Evolutionary conservation across 1,140 invertebrate species (phyloP).

Genomic region (Trypoxylus dichotomus): DNA sequence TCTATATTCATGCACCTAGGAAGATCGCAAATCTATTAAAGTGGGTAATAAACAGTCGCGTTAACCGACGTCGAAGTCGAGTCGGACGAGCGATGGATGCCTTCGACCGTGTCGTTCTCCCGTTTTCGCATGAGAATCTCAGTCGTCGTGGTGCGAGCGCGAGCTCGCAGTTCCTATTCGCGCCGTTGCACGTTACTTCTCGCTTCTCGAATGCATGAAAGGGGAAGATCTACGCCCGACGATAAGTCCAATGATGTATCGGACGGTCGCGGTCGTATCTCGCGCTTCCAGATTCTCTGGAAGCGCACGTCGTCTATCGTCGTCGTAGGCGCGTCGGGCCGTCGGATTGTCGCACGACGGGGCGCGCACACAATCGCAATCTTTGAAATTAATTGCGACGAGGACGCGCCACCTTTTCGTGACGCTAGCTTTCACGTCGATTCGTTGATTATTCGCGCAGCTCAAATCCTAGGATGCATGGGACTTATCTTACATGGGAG

Average conservation of each 20-base stretch:
- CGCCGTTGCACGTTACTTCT: neutral
- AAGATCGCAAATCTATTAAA: neutral
- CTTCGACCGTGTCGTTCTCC: neutral
- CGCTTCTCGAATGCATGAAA: neutral
- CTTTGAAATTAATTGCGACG: slow-evolving; percentile 26
- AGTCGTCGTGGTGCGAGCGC: neutral
- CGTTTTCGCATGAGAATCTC: neutral
- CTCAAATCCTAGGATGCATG: neutral
- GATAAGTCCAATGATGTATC: slow-evolving; percentile 23
- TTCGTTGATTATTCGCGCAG: neutral
- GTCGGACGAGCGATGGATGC: neutral
- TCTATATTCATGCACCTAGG: neutral
- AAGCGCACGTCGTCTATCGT: neutral
- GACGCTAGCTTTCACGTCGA: neutral
- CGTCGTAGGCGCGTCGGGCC: neutral
- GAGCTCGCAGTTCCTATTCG: neutral
- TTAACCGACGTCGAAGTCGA: neutral
- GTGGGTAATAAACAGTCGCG: neutral
- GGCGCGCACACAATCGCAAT: slow-evolving; percentile 5
- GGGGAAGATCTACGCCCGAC: neutral
- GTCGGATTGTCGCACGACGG: slow-evolving; percentile 1
- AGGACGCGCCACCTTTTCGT: neutral
- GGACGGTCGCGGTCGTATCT: slow-evolving; percentile 23
- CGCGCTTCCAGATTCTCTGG: neutral
- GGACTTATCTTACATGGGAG: neutral